Conservation (phyloP, 92 coral and sea anemone species). For the Phymanthus crucifer region DNA sequence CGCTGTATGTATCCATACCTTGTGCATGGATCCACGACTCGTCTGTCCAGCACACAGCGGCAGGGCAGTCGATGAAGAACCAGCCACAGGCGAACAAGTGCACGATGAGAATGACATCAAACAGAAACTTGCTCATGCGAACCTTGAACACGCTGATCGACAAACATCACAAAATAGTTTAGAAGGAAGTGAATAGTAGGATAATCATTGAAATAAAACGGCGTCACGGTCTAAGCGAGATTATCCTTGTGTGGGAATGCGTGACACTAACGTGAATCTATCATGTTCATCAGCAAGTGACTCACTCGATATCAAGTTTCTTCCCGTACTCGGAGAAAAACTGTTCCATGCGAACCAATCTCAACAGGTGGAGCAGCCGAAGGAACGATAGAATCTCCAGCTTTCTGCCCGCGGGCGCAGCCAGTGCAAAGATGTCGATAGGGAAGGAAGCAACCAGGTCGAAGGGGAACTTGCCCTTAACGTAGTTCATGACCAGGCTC, state of each 20-base stretch:
- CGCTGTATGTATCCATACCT: too few relatives aligned
- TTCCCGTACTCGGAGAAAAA: constrained; percentile 63
- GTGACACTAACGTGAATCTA: too few relatives aligned
- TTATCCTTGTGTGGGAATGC: too few relatives aligned
- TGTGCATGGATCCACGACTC: constrained; percentile 52
- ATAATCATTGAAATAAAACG: not conserved
- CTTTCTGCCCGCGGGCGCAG: constrained; percentile 64
- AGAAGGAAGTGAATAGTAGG: not conserved
- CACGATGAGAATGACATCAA: constrained; percentile 65
- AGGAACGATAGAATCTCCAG: constrained; percentile 67
- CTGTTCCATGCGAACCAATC: constrained; percentile 78
- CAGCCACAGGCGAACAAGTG: constrained; percentile 81
- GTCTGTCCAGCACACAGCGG: constrained; percentile 35
- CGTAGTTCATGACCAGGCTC: constrained; percentile 59
- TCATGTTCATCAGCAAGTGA: too few relatives aligned
- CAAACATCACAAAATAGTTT: not conserved
- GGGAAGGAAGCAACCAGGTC: constrained; percentile 80
- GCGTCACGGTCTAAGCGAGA: too few relatives aligned
- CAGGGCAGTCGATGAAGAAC: constrained; percentile 73
- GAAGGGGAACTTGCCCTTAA: constrained; percentile 63
- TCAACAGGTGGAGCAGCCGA: constrained; percentile 66
- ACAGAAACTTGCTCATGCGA: constrained; percentile 82
- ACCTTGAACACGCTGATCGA: constrained; percentile 71
- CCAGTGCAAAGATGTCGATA: constrained; percentile 71
- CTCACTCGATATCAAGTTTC: constrained; percentile 81